Base-by-base conservation (phyloP, 2,113 vertebrate genomes). In the Zosterops pallidus region DNA sequence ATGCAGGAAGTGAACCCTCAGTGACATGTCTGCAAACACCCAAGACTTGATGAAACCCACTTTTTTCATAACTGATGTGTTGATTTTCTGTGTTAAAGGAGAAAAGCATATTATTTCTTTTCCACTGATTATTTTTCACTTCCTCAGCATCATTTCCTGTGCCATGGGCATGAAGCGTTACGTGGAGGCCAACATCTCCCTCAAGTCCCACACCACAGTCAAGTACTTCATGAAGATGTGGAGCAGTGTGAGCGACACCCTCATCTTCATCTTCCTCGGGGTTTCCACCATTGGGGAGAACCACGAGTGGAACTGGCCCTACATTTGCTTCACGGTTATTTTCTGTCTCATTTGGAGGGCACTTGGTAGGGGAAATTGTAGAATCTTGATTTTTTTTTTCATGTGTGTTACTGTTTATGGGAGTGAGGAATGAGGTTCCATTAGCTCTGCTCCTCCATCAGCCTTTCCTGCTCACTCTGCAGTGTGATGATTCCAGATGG, bases 221-320 rank as follows among this genome's bases (percentile, higher is more conserved):
- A 98, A 98, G 88, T 99, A 98, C 92, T 99, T 98, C 96, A 98
- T 98, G 97, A 98, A 98, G 97, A 98, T 98, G 98, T 98, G 98
- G 98, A 98, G 97, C 97, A 98, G 98, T 3, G 98, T 98, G 24
- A 98, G 98, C 3, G 98, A 98, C 53, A 98, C 98, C 47, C 97
- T 98, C 64, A 98, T 98, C 94, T 98, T 98, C 95, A 98, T 98
- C 97, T 98, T 98, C 93, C 97, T 99, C 17, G 98, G 98, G 1
- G 98, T 98, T 80, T 98, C 98, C 92, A 98, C 98, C 53, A 98
- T 98, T 65, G 98, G 98, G 85, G 98, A 98, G 28, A 98, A 98
- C 42, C 98, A 98, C 4, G 98, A 98, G 93, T 98, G 98, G 98
- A 98, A 97, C 71, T 98, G 98, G 98, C 95, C 98, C 2, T 57